phyloP scores from a whole-genome alignment of 1,140 invertebrate species.

The Agrilus planipennis region DNA sequence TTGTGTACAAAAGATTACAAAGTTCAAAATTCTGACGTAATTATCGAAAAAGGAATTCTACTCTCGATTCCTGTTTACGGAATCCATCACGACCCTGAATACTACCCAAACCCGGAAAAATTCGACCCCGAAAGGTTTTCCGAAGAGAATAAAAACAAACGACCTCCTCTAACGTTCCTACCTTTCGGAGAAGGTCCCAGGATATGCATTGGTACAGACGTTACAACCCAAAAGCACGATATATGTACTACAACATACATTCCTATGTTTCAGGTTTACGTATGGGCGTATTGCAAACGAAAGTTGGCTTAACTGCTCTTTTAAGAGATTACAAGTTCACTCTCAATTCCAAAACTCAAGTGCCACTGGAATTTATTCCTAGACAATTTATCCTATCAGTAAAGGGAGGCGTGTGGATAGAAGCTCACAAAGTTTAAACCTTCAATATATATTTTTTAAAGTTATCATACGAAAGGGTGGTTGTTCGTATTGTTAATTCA shows the following conservation, averaged over 20 bases:
- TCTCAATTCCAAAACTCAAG: conserved; percentile 10
- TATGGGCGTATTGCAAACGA: conserved; percentile 26
- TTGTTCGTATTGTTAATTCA: too few relatives aligned
- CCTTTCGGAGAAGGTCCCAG: conserved; percentile 4
- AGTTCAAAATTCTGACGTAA: conserved; percentile 28
- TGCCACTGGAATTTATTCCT: conserved; percentile 10
- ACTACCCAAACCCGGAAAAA: conserved; percentile 5
- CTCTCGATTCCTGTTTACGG: conserved; percentile 10
- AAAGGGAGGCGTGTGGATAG: conserved; percentile 12
- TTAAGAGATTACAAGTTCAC: conserved; percentile 15
- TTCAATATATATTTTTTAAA: too few relatives aligned
- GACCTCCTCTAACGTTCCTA: background rate
- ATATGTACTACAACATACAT: background rate
- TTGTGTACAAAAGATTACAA: conserved; percentile 32
- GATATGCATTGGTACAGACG: conserved; percentile 3
- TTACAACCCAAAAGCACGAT: background rate
- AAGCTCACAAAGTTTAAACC: conserved; percentile 3
- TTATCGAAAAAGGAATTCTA: conserved; percentile 36
- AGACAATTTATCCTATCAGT: conserved; percentile 8
- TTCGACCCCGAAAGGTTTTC: conserved; percentile 6
- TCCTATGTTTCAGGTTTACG: conserved; percentile 15
- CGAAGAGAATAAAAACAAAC: conserved; percentile 1
- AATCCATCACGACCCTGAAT: conserved; percentile 4
- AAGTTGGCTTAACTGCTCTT: conserved; percentile 22
- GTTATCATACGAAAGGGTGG: too few relatives aligned